Evolutionary conservation across 2,888 invertebrate species (phyloP), one percentile per base, ranked within the genome.

Genomic region (Myopa testacea): DNA sequence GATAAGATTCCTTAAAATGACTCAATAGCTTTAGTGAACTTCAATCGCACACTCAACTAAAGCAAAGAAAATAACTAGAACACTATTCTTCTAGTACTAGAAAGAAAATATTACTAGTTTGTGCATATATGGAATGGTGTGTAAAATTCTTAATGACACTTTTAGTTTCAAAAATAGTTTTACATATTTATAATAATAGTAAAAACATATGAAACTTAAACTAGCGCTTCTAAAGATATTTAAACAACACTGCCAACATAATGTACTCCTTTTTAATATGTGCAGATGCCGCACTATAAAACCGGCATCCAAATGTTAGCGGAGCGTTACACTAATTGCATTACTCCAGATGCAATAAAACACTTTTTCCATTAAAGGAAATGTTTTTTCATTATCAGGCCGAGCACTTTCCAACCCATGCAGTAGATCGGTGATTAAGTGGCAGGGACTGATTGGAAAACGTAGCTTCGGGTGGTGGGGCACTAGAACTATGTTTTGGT

Each of bases 401-500:
- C 26, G 26, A 26, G 26, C 26, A 26, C 26, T 26, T 26, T 26
- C 26, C 26, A 26, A 2, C 10, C 52, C 52, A 52, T 12, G 52
- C 26, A 26, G 26, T 26, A 26, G 26, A 26, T 26, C 26, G 26
- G 26, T 26, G 12, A 69, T 34, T 37, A 3, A 40, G 70, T 40
- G 60, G 0, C 67, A 77, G 0, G 12, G n/a, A 8, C 63, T 45
- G 65, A 74, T 38, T 78, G 0, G 81, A 81, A 10, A 37, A 73
- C 12, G 77, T 78, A 0, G 74, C 0, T 65, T 74, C 0, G 8
- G 16, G 7, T 72, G 52, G 62, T 34, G 34, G n/a, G 8, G 79
- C 72, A 75, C 69, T 75, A 5, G 62, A 0, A 78, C 75, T 0
- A 80, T 50, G 50, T 50, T 8, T 14, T 10, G 63, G 8, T 55